Percentiles rank a stretch among this genome's conserved stretches.
These are phyloP conservation scores for Psilanteris sp. DNA, from an alignment of 1,140 invertebrate genomes.

Conservation along the genomic window DNA sequence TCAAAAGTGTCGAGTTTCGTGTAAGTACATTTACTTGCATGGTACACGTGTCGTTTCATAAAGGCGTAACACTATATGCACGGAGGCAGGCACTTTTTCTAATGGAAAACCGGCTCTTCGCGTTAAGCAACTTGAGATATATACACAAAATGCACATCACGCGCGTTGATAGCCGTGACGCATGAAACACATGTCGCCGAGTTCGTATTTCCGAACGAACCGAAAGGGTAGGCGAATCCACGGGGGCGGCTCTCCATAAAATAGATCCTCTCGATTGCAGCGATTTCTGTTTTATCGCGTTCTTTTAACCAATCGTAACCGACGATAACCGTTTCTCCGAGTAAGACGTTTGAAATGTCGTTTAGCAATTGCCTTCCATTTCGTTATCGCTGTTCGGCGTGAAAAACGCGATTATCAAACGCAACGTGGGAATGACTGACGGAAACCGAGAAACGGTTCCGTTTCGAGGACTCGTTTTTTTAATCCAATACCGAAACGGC, in stretches of 20 bases:
- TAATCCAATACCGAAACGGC: too few species aligned
- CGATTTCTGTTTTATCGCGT: background rate
- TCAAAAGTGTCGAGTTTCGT: conserved; percentile 59
- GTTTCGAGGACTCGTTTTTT: too few species aligned
- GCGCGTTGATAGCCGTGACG: conserved; percentile 43
- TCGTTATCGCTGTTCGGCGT: too few species aligned
- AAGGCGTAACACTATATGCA: conserved; percentile 62
- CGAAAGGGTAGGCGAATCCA: background rate
- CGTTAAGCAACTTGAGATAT: conserved; percentile 55
- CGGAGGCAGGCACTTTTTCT: conserved; percentile 46
- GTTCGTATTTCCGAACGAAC: background rate
- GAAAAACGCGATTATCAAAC: too few species aligned
- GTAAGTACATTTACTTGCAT: conserved; percentile 50
- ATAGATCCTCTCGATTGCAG: too few species aligned
- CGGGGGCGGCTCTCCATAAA: conserved; percentile 16
- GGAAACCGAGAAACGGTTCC: too few species aligned
- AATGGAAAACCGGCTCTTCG: conserved; percentile 56
- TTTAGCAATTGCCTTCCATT: too few species aligned
- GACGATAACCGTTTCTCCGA: too few species aligned
- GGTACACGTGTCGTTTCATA: conserved; percentile 61
- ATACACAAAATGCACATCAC: conserved; percentile 26
- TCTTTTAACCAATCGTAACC: too few species aligned
- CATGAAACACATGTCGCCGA: conserved; percentile 24
- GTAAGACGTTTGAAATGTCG: background rate
- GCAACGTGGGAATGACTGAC: too few species aligned